phyloP scores from a whole-genome alignment of 64 coral and sea anemone genomes.

The Montipora efflorescens region DNA sequence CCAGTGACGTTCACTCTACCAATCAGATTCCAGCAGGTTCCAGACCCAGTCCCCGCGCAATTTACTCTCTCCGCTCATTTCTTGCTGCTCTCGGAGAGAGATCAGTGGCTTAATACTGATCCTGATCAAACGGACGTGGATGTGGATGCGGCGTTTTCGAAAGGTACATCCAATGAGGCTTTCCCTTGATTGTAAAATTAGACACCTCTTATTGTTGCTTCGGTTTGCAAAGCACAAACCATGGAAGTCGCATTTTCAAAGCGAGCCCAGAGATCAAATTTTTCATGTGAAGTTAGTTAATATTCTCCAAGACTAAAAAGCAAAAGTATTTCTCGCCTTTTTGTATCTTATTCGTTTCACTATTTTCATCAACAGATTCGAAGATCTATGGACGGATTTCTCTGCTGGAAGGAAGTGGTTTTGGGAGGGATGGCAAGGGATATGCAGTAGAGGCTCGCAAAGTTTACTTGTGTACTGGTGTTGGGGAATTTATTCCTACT shows the following conservation, averaged over 20 bases:
- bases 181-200: not conserved
- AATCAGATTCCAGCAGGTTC: slow-evolving; percentile 97
- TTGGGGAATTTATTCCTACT: slow-evolving; percentile 72
- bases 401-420: slow-evolving; percentile 46
- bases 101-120: slow-evolving; percentile 75
- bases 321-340: not conserved
- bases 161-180: slow-evolving; percentile 55
- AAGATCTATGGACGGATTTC: slow-evolving; percentile 92
- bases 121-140: slow-evolving; percentile 16
- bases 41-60: slow-evolving; percentile 87
- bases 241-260: not conserved
- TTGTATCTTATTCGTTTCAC: not conserved
- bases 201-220: no score
- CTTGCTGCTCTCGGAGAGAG: slow-evolving; percentile 67
- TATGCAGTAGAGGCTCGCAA: slow-evolving; percentile 83
- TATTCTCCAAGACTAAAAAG: no score
- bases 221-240: not conserved
- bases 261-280: no score
- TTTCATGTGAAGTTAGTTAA: no score
- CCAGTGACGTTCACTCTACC: slow-evolving; percentile 91
- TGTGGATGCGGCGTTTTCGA: slow-evolving; percentile 84
- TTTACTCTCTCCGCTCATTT: slow-evolving; percentile 91
- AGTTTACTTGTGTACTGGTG: slow-evolving; percentile 88
- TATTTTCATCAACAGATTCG: slow-evolving; percentile 52
- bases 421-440: slow-evolving; percentile 41